Evolutionary conservation across 2,113 vertebrate species (phyloP).

Genomic region (Myotis yumanensis): DNA sequence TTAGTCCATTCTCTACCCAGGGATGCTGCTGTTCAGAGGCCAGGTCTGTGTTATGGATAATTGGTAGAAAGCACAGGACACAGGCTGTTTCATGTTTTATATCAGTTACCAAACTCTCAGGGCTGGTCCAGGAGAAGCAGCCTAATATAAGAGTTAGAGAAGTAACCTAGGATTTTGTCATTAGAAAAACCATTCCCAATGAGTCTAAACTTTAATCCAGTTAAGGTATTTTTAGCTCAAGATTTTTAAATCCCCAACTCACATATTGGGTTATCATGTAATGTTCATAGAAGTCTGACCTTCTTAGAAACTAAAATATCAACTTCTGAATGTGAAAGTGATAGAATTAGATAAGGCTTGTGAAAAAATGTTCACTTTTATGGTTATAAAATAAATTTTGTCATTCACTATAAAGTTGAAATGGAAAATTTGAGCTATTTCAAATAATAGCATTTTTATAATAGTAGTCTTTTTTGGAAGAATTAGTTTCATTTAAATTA

Average conservation of each 20-base stretch:
- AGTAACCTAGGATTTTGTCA: not conserved
- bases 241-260: not conserved
- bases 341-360: not conserved
- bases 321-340: not conserved
- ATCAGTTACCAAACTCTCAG: not conserved
- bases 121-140: not conserved
- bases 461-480: not conserved
- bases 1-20: too few species aligned
- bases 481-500: slow-evolving; percentile 23
- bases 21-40: not conserved
- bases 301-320: not conserved
- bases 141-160: not conserved
- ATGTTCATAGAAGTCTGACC: not conserved
- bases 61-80: not conserved
- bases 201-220: not conserved
- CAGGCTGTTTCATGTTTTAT: slow-evolving; percentile 18
- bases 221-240: not conserved
- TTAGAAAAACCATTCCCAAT: not conserved
- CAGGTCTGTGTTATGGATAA: not conserved
- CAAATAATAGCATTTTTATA: not conserved
- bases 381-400: not conserved
- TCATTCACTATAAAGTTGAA: not conserved
- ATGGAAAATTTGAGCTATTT: not conserved
- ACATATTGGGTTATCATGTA: not conserved
- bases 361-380: not conserved